Conservation (phyloP, 37 sponge, comb jelly and placozoan species). For the Crambe crambe region DNA sequence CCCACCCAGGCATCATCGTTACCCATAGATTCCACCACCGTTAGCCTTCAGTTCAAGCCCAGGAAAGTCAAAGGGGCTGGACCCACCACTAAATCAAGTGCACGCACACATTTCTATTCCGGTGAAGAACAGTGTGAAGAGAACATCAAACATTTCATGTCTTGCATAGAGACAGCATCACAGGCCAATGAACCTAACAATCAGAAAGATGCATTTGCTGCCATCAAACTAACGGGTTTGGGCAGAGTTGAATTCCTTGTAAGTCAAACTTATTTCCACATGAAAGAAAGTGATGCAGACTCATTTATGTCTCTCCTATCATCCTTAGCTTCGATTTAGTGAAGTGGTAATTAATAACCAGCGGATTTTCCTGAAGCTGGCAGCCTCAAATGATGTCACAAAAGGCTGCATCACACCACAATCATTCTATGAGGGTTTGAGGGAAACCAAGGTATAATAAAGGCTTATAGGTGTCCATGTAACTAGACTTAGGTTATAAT, state of each 20-base stretch:
- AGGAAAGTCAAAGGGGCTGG: not conserved
- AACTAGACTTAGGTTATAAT: too few relatives aligned
- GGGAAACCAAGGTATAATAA: slow-evolving; percentile 11
- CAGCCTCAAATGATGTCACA: slow-evolving; percentile 20
- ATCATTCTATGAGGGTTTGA: slow-evolving; percentile 34
- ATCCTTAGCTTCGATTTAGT: slow-evolving; percentile 35
- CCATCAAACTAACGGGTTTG: slow-evolving; percentile 85
- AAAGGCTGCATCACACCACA: slow-evolving; percentile 18
- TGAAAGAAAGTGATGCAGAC: too few relatives aligned
- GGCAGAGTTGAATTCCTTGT: slow-evolving; percentile 73
- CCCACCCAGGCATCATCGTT: not conserved
- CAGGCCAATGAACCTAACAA: slow-evolving; percentile 14
- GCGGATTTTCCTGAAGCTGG: slow-evolving; percentile 28
- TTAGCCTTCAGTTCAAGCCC: slow-evolving; percentile 36
- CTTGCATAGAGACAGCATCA: slow-evolving; percentile 71
- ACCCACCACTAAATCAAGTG: slow-evolving; percentile 23
- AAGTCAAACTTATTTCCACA: too few relatives aligned
- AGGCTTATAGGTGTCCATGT: not conserved
- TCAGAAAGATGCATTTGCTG: slow-evolving; percentile 63
- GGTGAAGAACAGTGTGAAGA: slow-evolving; percentile 80
- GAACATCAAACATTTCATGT: slow-evolving; percentile 77
- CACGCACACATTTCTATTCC: slow-evolving; percentile 79
- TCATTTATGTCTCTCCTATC: too few relatives aligned
- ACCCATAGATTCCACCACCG: not conserved
- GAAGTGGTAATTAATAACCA: slow-evolving; percentile 24